Conservation (phyloP, 2,888 invertebrate species). For the Rhyacophila evoluta region DNA sequence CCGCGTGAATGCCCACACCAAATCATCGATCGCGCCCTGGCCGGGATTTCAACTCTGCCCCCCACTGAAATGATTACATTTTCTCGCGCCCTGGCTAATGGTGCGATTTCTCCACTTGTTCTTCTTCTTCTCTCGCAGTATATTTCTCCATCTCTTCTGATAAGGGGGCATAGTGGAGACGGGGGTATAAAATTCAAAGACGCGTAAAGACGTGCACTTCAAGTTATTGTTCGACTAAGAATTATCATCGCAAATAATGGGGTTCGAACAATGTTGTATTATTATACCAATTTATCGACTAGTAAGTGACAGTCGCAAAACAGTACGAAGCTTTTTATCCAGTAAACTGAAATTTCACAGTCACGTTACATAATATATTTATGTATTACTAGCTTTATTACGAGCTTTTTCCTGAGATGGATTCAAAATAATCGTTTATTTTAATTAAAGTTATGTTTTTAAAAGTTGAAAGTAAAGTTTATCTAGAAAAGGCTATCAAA, state of each 20-base stretch:
- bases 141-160: constrained; percentile 15
- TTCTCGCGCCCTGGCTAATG: constrained; percentile 16
- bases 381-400: no score
- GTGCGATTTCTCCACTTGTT: constrained; percentile 24
- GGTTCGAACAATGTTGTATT: constrained; percentile 11
- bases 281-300: background rate
- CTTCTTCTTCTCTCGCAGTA: background rate
- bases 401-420: no score
- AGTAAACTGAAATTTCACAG: no score
- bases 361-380: no score
- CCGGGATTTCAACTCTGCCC: constrained; percentile 14
- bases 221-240: background rate
- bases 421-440: no score
- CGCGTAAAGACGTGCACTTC: constrained; percentile 12
- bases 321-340: background rate
- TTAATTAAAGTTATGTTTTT: no score
- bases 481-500: no score
- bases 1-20: constrained; percentile 35
- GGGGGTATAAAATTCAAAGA: constrained; percentile 4
- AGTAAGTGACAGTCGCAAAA: background rate
- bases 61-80: constrained; percentile 24
- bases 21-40: constrained; percentile 22
- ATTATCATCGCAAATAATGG: constrained; percentile 13
- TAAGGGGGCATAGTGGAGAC: background rate
- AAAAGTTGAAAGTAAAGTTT: no score